A percentile compares a stretch with the other conserved stretches of the same genome.
Evolutionary conservation across 2,113 vertebrate species (phyloP).

Genomic region (Ailurus styani): DNA sequence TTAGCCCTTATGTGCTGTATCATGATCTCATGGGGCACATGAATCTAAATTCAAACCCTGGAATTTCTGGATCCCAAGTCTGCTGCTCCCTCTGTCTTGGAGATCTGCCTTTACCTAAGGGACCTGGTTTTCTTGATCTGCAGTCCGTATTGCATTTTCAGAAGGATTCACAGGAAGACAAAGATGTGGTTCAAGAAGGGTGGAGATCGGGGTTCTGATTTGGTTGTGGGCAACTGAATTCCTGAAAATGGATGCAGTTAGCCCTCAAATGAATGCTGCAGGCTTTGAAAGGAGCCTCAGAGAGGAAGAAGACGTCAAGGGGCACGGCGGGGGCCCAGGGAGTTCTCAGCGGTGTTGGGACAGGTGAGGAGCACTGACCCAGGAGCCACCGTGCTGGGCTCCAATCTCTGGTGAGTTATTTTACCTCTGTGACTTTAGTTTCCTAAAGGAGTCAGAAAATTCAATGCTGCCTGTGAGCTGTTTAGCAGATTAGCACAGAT

Average conservation of each 20-base stretch:
- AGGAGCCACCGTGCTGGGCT: not conserved
- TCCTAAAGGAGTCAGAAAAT: not conserved
- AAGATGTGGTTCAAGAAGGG: not conserved
- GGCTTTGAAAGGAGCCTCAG: not conserved
- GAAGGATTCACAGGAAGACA: not conserved
- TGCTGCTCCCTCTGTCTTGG: not conserved
- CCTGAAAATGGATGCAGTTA: not conserved
- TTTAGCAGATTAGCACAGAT: not conserved
- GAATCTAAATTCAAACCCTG: not conserved
- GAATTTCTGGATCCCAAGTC: not conserved
- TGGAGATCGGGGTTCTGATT: not conserved
- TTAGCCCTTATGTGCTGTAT: not conserved
- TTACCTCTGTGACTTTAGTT: constrained; percentile 26
- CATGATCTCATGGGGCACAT: fast-evolving
- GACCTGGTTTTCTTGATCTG: not conserved
- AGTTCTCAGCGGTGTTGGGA: not conserved
- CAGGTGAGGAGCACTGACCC: not conserved
- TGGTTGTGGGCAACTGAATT: not conserved
- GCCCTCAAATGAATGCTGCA: not conserved
- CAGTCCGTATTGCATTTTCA: not conserved
- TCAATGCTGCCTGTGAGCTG: not conserved
- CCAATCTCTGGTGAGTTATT: not conserved
- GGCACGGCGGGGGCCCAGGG: not conserved
- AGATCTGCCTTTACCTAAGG: not conserved
- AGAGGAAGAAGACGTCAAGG: not conserved